phyloP scores from a whole-genome alignment of 2,888 invertebrate species.

The Nasonia oneida region DNA sequence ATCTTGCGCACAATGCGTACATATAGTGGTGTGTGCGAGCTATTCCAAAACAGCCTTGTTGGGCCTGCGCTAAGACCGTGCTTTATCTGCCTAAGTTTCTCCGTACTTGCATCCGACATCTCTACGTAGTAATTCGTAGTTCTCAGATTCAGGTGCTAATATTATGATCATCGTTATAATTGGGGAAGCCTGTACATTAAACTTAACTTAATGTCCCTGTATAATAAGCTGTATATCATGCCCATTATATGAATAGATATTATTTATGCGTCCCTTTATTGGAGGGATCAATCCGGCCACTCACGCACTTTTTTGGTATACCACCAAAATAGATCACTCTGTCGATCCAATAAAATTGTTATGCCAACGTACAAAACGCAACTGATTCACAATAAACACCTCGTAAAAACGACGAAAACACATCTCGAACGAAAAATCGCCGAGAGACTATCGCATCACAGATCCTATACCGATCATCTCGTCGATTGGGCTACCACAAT shows the following conservation, averaged over 20 bases:
- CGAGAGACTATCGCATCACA: neutral
- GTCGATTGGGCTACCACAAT: slow-evolving; percentile 45
- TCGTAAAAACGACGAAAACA: neutral
- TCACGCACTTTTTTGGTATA: neutral
- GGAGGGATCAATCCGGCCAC: neutral
- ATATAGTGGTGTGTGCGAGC: no score
- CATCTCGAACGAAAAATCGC: neutral
- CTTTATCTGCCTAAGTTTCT: no score
- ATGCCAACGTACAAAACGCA: no score
- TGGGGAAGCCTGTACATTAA: neutral
- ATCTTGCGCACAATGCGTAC: no score
- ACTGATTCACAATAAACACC: no score
- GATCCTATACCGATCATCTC: slow-evolving; percentile 36
- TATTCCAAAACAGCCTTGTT: no score
- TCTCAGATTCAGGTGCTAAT: no score
- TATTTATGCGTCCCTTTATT: slow-evolving; percentile 24
- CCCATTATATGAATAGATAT: slow-evolving; percentile 13
- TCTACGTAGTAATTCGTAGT: no score
- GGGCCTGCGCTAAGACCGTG: no score
- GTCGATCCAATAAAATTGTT: neutral
- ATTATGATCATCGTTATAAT: no score
- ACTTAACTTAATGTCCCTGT: slow-evolving; percentile 24
- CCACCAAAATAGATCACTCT: no score
- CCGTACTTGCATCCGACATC: no score
- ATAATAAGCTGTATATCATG: slow-evolving; percentile 32